Evolutionary conservation across 1,140 invertebrate species (phyloP).

Genomic region (Anoplolepis gracilipes): DNA sequence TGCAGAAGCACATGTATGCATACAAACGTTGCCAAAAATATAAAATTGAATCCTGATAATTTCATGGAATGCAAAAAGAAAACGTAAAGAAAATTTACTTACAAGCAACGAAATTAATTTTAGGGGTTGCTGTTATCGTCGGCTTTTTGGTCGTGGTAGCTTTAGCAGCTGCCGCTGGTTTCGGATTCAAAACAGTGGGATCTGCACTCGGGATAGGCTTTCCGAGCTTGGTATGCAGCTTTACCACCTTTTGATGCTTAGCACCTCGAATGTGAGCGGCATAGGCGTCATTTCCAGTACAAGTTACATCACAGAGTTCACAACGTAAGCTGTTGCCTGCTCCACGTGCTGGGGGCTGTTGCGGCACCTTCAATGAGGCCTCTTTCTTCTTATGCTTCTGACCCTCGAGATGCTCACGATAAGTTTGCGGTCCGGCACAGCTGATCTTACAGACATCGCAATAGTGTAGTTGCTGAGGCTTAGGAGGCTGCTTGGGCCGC

Average conservation of each 20-base stretch:
- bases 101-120: slow-evolving; percentile 96
- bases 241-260: slow-evolving; percentile 99
- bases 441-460: slow-evolving; percentile 99
- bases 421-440: slow-evolving; percentile 98
- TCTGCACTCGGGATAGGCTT: slow-evolving; percentile 98
- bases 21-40: neutral
- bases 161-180: slow-evolving; percentile 82
- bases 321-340: slow-evolving; percentile 92
- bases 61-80: neutral
- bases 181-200: slow-evolving; percentile 91
- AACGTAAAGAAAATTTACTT: slow-evolving; percentile 68
- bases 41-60: neutral
- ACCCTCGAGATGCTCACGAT: slow-evolving; percentile 98
- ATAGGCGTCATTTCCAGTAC: slow-evolving; percentile 98
- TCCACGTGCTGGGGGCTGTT: slow-evolving; percentile 84
- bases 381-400: slow-evolving; percentile 99
- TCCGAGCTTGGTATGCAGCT: slow-evolving; percentile 97
- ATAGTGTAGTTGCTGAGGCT: slow-evolving; percentile 96
- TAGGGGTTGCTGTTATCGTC: slow-evolving; percentile 91
- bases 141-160: slow-evolving; percentile 83
- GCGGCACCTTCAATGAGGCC: slow-evolving; percentile 92
- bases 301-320: slow-evolving; percentile 98
- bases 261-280: slow-evolving; percentile 98
- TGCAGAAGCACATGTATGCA: neutral
- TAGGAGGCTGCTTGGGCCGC: slow-evolving; percentile 92